Base-by-base conservation (phyloP, 2,888 invertebrate genomes). In the Ptycholaimellus sp. region DNA sequence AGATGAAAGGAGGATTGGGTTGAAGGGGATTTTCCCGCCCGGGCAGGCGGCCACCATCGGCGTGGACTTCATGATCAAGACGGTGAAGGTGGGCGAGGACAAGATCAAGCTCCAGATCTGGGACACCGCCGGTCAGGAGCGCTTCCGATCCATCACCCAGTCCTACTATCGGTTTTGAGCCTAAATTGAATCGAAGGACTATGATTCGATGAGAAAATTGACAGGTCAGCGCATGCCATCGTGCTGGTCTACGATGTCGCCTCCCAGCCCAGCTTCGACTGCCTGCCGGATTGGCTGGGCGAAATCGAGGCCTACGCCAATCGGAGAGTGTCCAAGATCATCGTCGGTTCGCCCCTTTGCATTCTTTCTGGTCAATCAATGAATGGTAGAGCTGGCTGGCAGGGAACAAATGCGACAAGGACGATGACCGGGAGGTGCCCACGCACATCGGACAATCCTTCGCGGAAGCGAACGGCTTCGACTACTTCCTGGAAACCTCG, bases 31-130 rank as follows among this genome's bases (percentile, higher is more conserved):
- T 34, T 93, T 93, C 65, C 90, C 90, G 36, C 87, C 87, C 23
- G 90, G 90, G 13, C 90, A 93, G 66, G 87, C 87, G 48, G 90
- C 90, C 39, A 93, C 90, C 3, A 93, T 93, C 53, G 90, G 90
- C 39, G 90, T 93, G 20, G 93, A 93, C 68, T 93, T 93, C 61
- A 87, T 93, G 87, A 90, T 93, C 44, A 93, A 93, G 67, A 87
- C 87, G 37, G 82, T 93, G 7, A 85, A 87, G 69, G 80, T 93
- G 39, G 85, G 56, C 40, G 62, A 62, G 32, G 63, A 65, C 37
- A 63, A 61, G 52, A 58, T 64, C 22, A 64, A 64, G 82, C 68
- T 93, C 40, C 90, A 93, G 72, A 90, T 93, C 58, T 93, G 93
- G 90, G 90, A 90, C 58, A 90, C 90, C 11, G 90, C 90, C 2